Evolutionary conservation across 2,797 vertebrate species (phyloP).

Genomic region (Sarcophilus harrisii): DNA sequence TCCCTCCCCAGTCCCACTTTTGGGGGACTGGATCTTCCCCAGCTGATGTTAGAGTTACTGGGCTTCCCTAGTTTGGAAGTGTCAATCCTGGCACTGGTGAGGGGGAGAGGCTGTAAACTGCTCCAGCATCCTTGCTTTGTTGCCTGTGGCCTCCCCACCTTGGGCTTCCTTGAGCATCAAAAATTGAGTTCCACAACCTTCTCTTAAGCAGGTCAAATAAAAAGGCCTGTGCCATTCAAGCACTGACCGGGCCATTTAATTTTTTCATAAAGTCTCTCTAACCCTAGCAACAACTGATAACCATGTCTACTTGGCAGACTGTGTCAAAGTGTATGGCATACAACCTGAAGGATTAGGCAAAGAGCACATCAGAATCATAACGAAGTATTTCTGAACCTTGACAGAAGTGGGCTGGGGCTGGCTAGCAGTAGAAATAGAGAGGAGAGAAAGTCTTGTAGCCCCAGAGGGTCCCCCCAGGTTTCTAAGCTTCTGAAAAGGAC

Average conservation of each 20-base stretch:
- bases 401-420: neutral
- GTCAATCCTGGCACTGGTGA: neutral
- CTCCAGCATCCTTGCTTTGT: neutral
- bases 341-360: neutral
- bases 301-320: neutral
- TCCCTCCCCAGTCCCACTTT: neutral
- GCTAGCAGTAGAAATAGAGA: neutral
- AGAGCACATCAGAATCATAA: neutral
- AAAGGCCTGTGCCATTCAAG: neutral
- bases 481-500: neutral
- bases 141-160: neutral
- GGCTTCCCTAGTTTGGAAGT: neutral
- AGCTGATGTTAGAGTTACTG: neutral
- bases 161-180: neutral
- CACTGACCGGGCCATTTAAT: neutral
- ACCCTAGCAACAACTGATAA: neutral
- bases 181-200: neutral
- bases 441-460: neutral
- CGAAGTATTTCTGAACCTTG: neutral
- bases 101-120: neutral
- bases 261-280: neutral
- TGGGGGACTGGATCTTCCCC: neutral
- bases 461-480: neutral
- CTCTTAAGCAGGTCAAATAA: neutral
- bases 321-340: neutral